Evolutionary conservation across 1,140 invertebrate species (phyloP).

Genomic region (Drosophila seguyi): DNA sequence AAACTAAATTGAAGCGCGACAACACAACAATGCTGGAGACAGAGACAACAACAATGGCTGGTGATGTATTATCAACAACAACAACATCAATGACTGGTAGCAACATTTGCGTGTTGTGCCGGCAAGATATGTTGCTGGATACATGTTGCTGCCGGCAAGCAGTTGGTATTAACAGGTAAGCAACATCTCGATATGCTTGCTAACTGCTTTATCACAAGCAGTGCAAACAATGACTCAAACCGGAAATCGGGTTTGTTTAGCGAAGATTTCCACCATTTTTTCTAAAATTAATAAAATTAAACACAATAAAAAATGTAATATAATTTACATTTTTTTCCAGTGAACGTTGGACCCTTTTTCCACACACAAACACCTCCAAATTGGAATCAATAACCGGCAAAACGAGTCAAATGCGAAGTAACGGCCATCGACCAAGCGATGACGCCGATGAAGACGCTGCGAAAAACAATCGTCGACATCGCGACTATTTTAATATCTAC

Average conservation of each 20-base stretch:
- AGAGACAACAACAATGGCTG: slow-evolving; percentile 11
- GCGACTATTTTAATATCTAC: slow-evolving; percentile 35
- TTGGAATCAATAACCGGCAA: slow-evolving; percentile 14
- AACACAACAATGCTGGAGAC: slow-evolving; percentile 10
- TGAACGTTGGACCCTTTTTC: background rate
- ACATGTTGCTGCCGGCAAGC: slow-evolving; percentile 53
- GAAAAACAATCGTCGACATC: slow-evolving; percentile 33
- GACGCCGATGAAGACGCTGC: slow-evolving; percentile 14
- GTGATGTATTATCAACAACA: slow-evolving; percentile 22
- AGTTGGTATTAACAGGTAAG: slow-evolving; percentile 53
- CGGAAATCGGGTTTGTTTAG: background rate
- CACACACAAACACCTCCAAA: slow-evolving; percentile 5
- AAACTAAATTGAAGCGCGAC: slow-evolving; percentile 22
- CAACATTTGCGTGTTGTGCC: slow-evolving; percentile 68
- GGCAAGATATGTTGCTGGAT: slow-evolving; percentile 28
- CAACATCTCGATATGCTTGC: background rate
- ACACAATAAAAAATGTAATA: too few relatives aligned
- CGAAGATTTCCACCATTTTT: background rate
- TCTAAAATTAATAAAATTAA: background rate
- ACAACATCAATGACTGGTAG: slow-evolving; percentile 22
- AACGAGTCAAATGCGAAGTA: slow-evolving; percentile 3
- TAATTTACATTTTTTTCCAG: too few relatives aligned
- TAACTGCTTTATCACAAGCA: slow-evolving; percentile 1
- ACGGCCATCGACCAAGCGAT: slow-evolving; percentile 5
- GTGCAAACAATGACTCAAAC: slow-evolving; percentile 3